Conservation (phyloP, 2,113 vertebrate species). For the Rhabdornis inornatus region DNA sequence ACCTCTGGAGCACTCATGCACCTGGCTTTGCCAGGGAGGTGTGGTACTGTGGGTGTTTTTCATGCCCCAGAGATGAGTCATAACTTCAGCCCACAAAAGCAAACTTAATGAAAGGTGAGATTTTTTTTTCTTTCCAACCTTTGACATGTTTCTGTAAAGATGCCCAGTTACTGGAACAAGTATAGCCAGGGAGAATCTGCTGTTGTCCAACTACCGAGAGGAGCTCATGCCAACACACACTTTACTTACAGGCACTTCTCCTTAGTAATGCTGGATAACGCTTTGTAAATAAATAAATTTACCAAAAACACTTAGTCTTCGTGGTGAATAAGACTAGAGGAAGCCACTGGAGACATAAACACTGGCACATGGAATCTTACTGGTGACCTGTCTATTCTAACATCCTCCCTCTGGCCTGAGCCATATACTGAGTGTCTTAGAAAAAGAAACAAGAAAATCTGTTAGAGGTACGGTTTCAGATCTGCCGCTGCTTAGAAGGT, state of each 20-base stretch:
- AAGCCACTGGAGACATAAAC: not conserved
- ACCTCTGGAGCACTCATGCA: slow-evolving; percentile 12
- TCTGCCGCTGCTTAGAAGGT: not conserved
- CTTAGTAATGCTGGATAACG: not conserved
- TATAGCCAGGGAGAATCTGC: not conserved
- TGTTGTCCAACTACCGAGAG: not conserved
- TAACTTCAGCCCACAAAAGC: slow-evolving; percentile 35
- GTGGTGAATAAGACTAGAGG: not conserved
- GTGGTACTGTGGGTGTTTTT: slow-evolving; percentile 33
- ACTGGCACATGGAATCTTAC: not conserved
- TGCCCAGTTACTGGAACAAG: slow-evolving; percentile 7
- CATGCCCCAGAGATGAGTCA: slow-evolving; percentile 52
- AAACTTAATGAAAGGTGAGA: slow-evolving; percentile 42
- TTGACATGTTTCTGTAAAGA: slow-evolving; percentile 18
- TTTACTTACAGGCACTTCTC: not conserved
- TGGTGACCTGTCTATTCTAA: not conserved
- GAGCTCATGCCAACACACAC: not conserved
- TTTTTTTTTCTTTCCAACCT: slow-evolving; percentile 35
- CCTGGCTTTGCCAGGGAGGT: slow-evolving; percentile 43
- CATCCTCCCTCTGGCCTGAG: not conserved
- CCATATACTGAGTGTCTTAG: not conserved
- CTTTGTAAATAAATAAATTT: not conserved
- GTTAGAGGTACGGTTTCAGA: not conserved
- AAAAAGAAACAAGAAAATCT: not conserved
- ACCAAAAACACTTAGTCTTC: not conserved